These are phyloP conservation scores for Bolborhynchus lineola DNA, from an alignment of 2,113 vertebrate genomes.

Conservation along the genomic window DNA sequence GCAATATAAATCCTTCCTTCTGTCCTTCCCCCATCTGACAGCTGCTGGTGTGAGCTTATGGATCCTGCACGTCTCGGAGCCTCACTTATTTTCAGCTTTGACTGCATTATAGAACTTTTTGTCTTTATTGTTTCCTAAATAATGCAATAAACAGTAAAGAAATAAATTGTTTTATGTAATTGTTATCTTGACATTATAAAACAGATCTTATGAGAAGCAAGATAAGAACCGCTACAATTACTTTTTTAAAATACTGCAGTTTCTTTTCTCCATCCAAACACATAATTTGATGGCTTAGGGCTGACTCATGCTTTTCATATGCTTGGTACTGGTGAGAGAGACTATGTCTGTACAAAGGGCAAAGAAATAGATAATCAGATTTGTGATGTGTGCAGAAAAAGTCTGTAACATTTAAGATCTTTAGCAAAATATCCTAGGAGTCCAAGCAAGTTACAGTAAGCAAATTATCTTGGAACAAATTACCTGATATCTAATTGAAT, in stretches of 20 bases:
- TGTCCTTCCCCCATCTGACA: not conserved
- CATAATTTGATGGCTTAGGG: not conserved
- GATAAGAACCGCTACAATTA: not conserved
- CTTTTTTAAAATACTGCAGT: not conserved
- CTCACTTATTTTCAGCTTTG: not conserved
- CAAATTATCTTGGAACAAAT: slow-evolving; percentile 33
- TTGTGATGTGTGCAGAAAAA: not conserved
- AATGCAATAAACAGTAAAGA: not conserved
- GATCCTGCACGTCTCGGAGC: not conserved
- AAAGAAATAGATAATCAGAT: slow-evolving; percentile 19
- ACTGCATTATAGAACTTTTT: not conserved
- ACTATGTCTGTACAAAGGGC: not conserved
- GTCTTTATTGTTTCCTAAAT: not conserved
- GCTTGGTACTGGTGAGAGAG: not conserved
- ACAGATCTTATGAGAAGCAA: not conserved
- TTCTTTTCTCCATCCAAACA: not conserved
- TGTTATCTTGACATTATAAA: not conserved
- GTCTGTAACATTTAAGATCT: slow-evolving; percentile 5
- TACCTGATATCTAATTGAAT: slow-evolving; percentile 4
- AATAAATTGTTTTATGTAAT: not conserved
- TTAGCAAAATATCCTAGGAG: not conserved
- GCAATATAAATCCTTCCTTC: not conserved
- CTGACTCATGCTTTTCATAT: slow-evolving; percentile 15
- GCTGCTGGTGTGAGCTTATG: not conserved
- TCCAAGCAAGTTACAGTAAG: not conserved